These are phyloP conservation scores for Nephotettix cincticeps DNA, from an alignment of 1,140 invertebrate species.

Conservation along the genomic window DNA sequence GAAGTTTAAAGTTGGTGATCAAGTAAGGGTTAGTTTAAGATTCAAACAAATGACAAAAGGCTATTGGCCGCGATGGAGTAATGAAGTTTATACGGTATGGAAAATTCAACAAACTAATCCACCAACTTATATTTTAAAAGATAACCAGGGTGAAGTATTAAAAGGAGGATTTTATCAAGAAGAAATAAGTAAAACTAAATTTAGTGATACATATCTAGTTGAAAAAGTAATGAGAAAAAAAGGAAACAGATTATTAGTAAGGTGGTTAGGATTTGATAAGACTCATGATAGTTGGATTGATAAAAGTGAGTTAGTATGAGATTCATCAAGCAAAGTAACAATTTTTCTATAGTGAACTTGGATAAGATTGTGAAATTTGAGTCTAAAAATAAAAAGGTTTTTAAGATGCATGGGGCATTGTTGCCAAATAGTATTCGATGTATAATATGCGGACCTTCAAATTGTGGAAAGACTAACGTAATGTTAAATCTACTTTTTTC, in stretches of 20 bases:
- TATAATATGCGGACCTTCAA: constrained; percentile 41
- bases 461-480: constrained; percentile 47
- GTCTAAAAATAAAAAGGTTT: constrained; percentile 14
- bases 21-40: constrained; percentile 34
- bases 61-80: constrained; percentile 31
- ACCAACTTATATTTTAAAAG: constrained; percentile 31
- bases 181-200: constrained; percentile 39
- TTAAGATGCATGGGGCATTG: constrained; percentile 35
- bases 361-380: background rate
- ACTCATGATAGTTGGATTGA: constrained; percentile 44
- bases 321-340: constrained; percentile 1
- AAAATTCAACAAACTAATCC: constrained; percentile 29
- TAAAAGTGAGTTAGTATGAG: constrained; percentile 29
- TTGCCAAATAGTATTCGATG: constrained; percentile 39
- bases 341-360: background rate
- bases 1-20: constrained; percentile 36
- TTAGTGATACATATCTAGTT: constrained; percentile 43
- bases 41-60: constrained; percentile 35
- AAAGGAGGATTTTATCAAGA: constrained; percentile 42
- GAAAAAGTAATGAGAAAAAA: constrained; percentile 42
- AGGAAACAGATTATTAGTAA: constrained; percentile 43
- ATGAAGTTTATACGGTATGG: constrained; percentile 29
- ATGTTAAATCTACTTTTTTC: constrained; percentile 41
- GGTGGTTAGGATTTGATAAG: constrained; percentile 44
- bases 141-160: constrained; percentile 30